phyloP scores from a whole-genome alignment of 1,140 invertebrate species.

The Plodia interpunctella region DNA sequence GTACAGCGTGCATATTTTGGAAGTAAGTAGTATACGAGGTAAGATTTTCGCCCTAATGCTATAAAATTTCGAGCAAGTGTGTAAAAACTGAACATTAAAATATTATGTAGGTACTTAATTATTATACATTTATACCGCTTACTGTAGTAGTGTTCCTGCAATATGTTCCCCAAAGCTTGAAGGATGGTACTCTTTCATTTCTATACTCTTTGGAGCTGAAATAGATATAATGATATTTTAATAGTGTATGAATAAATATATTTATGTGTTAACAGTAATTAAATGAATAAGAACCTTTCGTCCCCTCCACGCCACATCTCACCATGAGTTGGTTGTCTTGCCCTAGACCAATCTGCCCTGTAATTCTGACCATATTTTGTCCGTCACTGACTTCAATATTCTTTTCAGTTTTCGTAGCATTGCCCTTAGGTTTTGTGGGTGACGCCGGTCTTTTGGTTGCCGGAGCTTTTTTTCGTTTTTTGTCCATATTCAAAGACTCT shows the following conservation, averaged over 20 bases:
- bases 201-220: background rate
- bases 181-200: background rate
- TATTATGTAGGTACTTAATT: background rate
- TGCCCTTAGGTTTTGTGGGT: background rate
- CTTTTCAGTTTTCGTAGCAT: background rate
- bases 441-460: constrained; percentile 14
- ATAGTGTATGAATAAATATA: too few species aligned
- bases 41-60: too few species aligned
- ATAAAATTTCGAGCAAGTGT: too few species aligned
- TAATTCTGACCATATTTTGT: constrained; percentile 29
- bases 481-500: constrained; percentile 49
- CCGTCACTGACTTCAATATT: background rate
- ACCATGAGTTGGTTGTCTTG: constrained; percentile 13
- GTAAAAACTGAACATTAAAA: too few species aligned
- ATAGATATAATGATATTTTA: background rate
- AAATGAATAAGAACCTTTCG: background rate
- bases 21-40: too few species aligned
- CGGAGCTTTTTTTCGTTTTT: constrained; percentile 33
- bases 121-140: constrained; percentile 1
- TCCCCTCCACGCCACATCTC: background rate
- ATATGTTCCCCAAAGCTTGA: background rate
- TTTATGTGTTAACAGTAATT: too few species aligned
- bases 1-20: too few species aligned
- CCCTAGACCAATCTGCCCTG: constrained; percentile 45
- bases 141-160: background rate